Evolutionary conservation across 1,140 invertebrate species (phyloP), one percentile per base, ranked within the genome.

Genomic region (Ectropis grisescens): DNA sequence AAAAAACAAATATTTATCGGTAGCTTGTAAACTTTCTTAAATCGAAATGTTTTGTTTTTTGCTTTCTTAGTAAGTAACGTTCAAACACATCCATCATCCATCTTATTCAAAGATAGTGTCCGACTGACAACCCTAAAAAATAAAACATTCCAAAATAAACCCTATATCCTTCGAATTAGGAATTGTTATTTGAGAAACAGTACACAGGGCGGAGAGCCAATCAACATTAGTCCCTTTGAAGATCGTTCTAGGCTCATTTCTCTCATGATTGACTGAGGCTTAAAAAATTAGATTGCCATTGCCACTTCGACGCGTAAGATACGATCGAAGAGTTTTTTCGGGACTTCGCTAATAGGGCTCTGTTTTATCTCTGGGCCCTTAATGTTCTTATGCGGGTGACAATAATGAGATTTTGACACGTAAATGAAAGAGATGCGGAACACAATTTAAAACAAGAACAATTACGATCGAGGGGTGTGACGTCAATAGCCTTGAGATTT

Each of bases 201-300:
- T n/a, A 4, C 16, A 19, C 3, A 8, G 36, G 39, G 27, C 33
- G 26, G 41, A 47, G 41, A 58, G 59, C 61, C 68, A 72, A 72
- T 72, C 68, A 72, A 64, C 61, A 67, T 62, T 65, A 60, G 60
- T 56, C 60, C 55, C 65, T 70, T 66, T 67, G 50, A 50, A 38
- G 42, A 62, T 62, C 41, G 40, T 51, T 51, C 47, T 70, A 58
- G 67, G 59, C 69, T 78, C 72, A 70, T 74, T 81, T 75, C 59
- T 62, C 51, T 53, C 33, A 57, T 68, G 70, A 81, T 80, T 69
- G 72, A 74, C 55, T 59, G 57, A 16, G 40, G 54, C 41, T 66
- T 61, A 60, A 58, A 66, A 80, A 76, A 80, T 66, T 68, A 67
- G 76, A 74, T 78, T 75, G 67, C 61, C 66, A 68, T 75, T 76